Percentiles rank a stretch among this genome's conserved stretches.
These are phyloP conservation scores for Melanargia galathea DNA, from an alignment of 2,888 invertebrate species.

Conservation along the genomic window DNA sequence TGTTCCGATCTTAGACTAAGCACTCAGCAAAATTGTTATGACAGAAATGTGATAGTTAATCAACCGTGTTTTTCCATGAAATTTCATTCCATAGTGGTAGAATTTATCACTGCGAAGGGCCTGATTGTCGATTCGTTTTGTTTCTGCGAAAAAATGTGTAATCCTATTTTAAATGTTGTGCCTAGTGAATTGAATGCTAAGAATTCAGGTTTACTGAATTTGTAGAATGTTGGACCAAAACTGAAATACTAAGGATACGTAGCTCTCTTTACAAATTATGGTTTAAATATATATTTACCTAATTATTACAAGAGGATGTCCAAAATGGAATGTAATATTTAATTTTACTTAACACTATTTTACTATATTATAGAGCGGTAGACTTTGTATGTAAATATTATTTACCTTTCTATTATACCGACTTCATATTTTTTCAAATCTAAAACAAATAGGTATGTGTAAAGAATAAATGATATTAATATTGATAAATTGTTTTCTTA, in stretches of 20 bases:
- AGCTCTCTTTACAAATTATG: constrained; percentile 64
- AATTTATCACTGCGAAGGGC: background rate
- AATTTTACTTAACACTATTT: constrained; percentile 28
- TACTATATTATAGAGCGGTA: constrained; percentile 30
- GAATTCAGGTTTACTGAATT: constrained; percentile 40
- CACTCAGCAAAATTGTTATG: no score
- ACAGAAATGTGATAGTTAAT: no score
- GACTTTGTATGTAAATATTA: constrained; percentile 42
- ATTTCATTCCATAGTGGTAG: no score
- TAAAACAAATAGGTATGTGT: constrained; percentile 44
- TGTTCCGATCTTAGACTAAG: no score
- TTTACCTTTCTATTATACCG: constrained; percentile 37
- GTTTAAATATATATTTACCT: constrained; percentile 24
- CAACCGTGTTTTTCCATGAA: no score
- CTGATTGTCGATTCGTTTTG: background rate
- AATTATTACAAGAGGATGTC: background rate
- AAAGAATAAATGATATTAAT: constrained; percentile 39
- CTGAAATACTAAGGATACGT: constrained; percentile 55
- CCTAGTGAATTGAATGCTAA: background rate
- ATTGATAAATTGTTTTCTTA: constrained; percentile 22
- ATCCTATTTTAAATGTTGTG: background rate
- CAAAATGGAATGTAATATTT: constrained; percentile 28
- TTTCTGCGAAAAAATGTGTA: background rate
- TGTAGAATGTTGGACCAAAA: constrained; percentile 71
- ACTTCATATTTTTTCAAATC: constrained; percentile 43